A percentile compares a stretch with the other conserved stretches of the same genome.
phyloP scores from a whole-genome alignment of 2,888 invertebrate species.

The Platycheirus rosarum region DNA sequence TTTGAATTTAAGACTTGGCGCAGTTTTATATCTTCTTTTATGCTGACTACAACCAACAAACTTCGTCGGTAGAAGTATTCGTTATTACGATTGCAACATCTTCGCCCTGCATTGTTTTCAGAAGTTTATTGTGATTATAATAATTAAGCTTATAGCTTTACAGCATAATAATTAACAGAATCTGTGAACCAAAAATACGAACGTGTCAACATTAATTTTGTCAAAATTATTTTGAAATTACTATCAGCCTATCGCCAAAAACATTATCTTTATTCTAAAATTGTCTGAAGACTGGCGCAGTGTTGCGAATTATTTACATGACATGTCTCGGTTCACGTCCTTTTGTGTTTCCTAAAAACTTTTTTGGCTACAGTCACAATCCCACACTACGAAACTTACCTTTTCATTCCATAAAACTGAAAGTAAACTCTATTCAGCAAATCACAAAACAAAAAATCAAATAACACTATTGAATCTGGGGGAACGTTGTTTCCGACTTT shows the following conservation, averaged over 20 bases:
- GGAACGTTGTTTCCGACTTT: constrained; percentile 22
- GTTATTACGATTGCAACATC: too few species aligned
- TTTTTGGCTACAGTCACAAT: constrained; percentile 46
- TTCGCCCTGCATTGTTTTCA: too few species aligned
- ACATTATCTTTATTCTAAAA: not conserved
- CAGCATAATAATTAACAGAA: too few species aligned
- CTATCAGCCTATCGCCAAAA: constrained; percentile 9
- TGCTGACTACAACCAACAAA: too few species aligned
- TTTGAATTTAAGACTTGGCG: too few species aligned
- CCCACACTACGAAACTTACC: constrained; percentile 42
- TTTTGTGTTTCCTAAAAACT: constrained; percentile 13
- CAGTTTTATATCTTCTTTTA: too few species aligned
- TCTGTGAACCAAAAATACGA: too few species aligned
- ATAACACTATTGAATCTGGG: constrained; percentile 33
- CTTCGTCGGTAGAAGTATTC: too few species aligned
- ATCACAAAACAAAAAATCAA: constrained; percentile 43
- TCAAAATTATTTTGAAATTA: constrained; percentile 16
- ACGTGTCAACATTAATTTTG: too few species aligned
- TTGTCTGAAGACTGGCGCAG: not conserved
- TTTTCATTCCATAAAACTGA: constrained; percentile 15
- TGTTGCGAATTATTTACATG: constrained; percentile 39
- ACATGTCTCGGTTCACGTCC: constrained; percentile 17
- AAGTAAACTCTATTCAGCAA: constrained; percentile 37
- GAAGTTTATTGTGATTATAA: too few species aligned
- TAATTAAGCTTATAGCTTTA: too few species aligned